A percentile compares a stretch with the other conserved stretches of the same genome.
These are phyloP conservation scores for Cepaea hortensis DNA, from an alignment of 2,888 invertebrate species.

Conservation along the genomic window DNA sequence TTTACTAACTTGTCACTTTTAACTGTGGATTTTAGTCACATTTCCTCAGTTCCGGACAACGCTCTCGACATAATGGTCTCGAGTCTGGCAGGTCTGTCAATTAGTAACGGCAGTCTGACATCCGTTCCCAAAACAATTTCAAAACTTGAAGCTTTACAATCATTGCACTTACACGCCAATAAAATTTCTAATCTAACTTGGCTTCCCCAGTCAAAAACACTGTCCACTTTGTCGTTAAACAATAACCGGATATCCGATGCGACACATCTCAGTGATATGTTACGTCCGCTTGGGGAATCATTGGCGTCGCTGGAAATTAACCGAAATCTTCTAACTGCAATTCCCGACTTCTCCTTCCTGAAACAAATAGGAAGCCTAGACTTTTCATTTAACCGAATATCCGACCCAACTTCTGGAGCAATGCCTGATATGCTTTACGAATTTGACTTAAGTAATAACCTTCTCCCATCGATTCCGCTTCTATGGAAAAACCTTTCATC, in stretches of 20 bases:
- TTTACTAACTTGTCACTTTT: neutral
- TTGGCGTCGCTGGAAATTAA: neutral
- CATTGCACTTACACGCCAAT: neutral
- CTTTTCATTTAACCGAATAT: neutral
- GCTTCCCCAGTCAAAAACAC: neutral
- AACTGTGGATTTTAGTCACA: neutral
- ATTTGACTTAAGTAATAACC: neutral
- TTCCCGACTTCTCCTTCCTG: neutral
- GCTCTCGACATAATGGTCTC: neutral
- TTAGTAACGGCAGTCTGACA: neutral
- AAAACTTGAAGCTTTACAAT: neutral
- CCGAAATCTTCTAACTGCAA: neutral
- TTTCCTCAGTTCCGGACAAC: neutral
- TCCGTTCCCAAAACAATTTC: neutral
- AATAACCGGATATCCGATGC: neutral
- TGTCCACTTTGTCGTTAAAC: neutral
- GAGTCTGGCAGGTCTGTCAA: neutral
- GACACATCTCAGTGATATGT: neutral
- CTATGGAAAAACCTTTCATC: neutral
- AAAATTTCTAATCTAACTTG: neutral
- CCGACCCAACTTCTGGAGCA: neutral
- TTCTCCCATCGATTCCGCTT: neutral
- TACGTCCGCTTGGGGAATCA: neutral
- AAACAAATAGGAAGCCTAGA: neutral
- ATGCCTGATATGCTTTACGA: neutral